Percentiles rank a stretch among this genome's conserved stretches.
Evolutionary conservation across 2,888 invertebrate genomes (phyloP).

Genomic region (Ceraclea dissimilis): DNA sequence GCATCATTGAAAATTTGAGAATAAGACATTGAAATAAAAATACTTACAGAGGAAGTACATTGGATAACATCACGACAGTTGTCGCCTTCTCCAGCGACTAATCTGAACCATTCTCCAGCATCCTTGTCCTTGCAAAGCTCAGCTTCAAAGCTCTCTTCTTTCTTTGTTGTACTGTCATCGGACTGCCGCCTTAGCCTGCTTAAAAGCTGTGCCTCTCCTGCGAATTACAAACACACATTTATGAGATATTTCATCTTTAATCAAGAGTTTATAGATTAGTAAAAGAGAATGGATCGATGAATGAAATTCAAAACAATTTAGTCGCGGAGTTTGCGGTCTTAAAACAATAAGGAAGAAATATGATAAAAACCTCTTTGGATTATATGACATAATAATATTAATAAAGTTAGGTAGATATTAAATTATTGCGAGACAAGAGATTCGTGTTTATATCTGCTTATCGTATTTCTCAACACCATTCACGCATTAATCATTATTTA

Average conservation of each 20-base stretch:
- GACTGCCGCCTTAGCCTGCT: slow-evolving; percentile 61
- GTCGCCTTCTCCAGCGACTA: slow-evolving; percentile 83
- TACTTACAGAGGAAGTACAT: slow-evolving; percentile 82
- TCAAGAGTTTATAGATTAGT: too few relatives aligned
- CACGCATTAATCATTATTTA: too few relatives aligned
- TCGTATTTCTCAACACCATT: too few relatives aligned
- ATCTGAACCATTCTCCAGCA: slow-evolving; percentile 91
- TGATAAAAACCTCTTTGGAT: background rate
- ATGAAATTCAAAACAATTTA: too few relatives aligned
- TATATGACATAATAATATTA: too few relatives aligned
- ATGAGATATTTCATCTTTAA: too few relatives aligned
- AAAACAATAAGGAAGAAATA: background rate
- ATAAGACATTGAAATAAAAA: too few relatives aligned
- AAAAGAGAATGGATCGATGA: slow-evolving; percentile 5
- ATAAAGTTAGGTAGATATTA: too few relatives aligned
- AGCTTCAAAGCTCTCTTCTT: slow-evolving; percentile 80
- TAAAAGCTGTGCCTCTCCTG: slow-evolving; percentile 26
- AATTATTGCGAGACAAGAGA: too few relatives aligned
- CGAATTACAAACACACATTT: background rate
- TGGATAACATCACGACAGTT: slow-evolving; percentile 93
- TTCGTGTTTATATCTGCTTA: too few relatives aligned
- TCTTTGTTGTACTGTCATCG: slow-evolving; percentile 56
- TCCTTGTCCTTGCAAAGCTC: slow-evolving; percentile 92
- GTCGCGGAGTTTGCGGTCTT: too few relatives aligned
- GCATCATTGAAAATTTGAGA: too few relatives aligned